Percentiles rank a stretch among this genome's conserved stretches.
Conservation (phyloP, 2,113 vertebrate species). For the Xiphophorus maculatus region DNA sequence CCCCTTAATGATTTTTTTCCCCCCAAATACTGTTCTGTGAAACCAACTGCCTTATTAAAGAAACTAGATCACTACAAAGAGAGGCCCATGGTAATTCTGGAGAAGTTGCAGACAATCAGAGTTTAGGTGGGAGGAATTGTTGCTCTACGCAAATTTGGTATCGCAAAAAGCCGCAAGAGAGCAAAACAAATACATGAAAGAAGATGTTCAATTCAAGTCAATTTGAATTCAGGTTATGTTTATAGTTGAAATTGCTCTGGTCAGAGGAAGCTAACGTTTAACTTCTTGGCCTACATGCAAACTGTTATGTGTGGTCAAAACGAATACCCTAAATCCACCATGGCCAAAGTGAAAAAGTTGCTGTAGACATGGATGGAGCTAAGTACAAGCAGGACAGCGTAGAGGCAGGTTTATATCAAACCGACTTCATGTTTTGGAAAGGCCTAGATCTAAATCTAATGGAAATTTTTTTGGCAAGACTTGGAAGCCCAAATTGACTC, state of each 20-base stretch:
- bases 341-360: too few species aligned
- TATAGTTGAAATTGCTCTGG: too few species aligned
- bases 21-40: not conserved
- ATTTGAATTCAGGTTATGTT: too few species aligned
- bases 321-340: not conserved
- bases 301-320: too few species aligned
- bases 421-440: not conserved
- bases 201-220: too few species aligned
- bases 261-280: not conserved
- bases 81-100: not conserved
- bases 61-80: not conserved
- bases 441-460: not conserved
- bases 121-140: not conserved
- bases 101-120: not conserved
- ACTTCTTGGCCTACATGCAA: not conserved
- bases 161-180: not conserved
- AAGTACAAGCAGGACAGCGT: too few species aligned
- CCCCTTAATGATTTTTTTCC: not conserved
- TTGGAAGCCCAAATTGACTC: not conserved
- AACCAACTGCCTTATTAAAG: not conserved
- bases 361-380: too few species aligned
- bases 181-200: not conserved
- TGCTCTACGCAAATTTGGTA: not conserved
- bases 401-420: not conserved
- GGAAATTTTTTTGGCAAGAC: not conserved